Evolutionary conservation across 1,140 invertebrate species (phyloP), one percentile per base, ranked within the genome.

Genomic region (Sycobia sp.): DNA sequence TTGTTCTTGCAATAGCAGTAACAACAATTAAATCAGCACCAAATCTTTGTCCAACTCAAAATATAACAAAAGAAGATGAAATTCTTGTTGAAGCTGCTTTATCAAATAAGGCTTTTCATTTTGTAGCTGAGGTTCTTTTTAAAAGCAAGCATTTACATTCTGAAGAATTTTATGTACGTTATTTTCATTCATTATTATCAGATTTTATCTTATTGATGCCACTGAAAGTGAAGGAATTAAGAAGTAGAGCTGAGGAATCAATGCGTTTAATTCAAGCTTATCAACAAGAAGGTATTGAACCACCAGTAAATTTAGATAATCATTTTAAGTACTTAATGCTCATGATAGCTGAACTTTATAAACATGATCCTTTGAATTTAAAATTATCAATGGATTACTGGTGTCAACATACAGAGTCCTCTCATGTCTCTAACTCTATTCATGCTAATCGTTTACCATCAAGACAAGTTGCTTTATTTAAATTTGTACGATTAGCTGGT

Each of bases 171-270:
- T 93, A 95, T 70, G 82, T 94, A 67, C 86, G 90, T 41, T 86
- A 92, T 51, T 84, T 97, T 34, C 96, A 98, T 76, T 85, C 86
- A 11, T 75, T 98, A 1, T 85, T 98, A 44, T 94, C 93, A 0
- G 95, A 98, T 77, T 97, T 98, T 68, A 95, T 98, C 55, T 88
- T 93, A 47, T 84, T 92, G 34, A 94, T 97, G 93, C 95, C 96
- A 34, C 83, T 94, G 32, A 97, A 97, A 82, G 87, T 91, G 0
- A 92, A 92, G 76, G 92, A 93, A 73, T 77, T 95, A 44, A 81
- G 91, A 43, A 90, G 89, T 68, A 85, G 91, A 67, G 94, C 94
- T 0, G 95, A 97, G 77, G 95, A 98, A 79, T 88, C 90, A 1
- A 92, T 93, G 18, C 85, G 93, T 63, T 90, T 93, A 18, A 87